Evolutionary conservation across 2,888 invertebrate genomes (phyloP), one percentile per base, ranked within the genome.

Genomic region (Morpho deidamia): DNA sequence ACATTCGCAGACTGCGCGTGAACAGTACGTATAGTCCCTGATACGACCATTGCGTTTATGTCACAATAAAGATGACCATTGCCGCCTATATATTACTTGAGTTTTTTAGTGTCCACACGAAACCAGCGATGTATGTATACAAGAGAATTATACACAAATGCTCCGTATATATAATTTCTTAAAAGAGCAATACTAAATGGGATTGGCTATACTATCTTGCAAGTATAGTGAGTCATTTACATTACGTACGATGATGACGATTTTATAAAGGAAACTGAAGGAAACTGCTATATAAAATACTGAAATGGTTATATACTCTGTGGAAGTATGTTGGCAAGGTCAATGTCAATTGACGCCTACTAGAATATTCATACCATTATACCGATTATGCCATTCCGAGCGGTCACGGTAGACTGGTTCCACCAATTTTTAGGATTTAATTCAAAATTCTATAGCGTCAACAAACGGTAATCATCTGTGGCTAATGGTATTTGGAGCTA

Each of bases 1-100:
- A 74, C 74, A 68, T 68, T 67, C 65, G 63, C 76, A 72, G 77
- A 87, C 87, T 86, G 83, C 73, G 71, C 63, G 69, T 61, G 63
- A 65, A 60, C 42, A 51, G 62, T 60, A 39, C 32, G 23, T 8
- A 49, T 42, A 39, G 51, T 37, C 33, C 43, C 11, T 9, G 46
- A 44, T 11, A 58, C 62, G 51, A 53, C 63, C 60, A 69, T 61
- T 65, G 7, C 40, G 48, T 34, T n/a, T 34, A 7, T 48, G 7
- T 7, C 32, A 12, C 11, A 4, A 11, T 9, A 33, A 7, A 8
- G 33, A 3, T 44, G 9, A 58, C 55, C 66, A 71, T 67, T 69
- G 56, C 69, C 53, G 41, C 12, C 54, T 67, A 62, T 56, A 11
- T 48, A 43, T 11, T n/a, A n/a, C 7, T n/a, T 10, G 5, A 40